Evolutionary conservation across 2,113 vertebrate genomes (phyloP).

Genomic region (Psammodynastes pulverulentus): DNA sequence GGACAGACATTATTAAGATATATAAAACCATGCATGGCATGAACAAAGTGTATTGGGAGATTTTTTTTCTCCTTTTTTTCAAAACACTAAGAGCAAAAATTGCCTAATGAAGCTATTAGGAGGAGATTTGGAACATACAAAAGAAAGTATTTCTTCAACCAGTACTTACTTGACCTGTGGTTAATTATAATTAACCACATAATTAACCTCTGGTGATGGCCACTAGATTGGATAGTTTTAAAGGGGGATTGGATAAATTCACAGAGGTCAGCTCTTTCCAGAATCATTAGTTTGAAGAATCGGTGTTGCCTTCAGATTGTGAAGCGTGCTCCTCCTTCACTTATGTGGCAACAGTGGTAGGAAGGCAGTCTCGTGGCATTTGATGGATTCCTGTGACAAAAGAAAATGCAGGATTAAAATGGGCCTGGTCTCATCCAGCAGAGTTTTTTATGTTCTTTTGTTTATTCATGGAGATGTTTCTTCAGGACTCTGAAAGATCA

Average conservation of each 20-base stretch:
- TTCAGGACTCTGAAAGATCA: too few species aligned
- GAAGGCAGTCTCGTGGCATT: neutral
- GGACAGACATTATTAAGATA: neutral
- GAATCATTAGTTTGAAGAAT: neutral
- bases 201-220: neutral
- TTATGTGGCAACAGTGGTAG: neutral
- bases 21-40: neutral
- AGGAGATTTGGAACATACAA: neutral
- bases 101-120: neutral
- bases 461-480: too few species aligned
- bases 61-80: neutral
- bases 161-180: neutral
- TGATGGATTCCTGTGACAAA: neutral
- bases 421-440: neutral
- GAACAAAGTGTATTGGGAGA: neutral
- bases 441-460: too few species aligned
- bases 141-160: neutral
- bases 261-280: neutral
- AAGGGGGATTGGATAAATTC: neutral
- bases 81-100: neutral
- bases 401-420: neutral
- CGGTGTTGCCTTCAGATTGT: neutral
- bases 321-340: too few species aligned
- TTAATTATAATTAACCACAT: neutral
- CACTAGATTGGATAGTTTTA: neutral